Evolutionary conservation across 2,888 invertebrate species (phyloP).

Genomic region (Spilosoma lubricipeda): DNA sequence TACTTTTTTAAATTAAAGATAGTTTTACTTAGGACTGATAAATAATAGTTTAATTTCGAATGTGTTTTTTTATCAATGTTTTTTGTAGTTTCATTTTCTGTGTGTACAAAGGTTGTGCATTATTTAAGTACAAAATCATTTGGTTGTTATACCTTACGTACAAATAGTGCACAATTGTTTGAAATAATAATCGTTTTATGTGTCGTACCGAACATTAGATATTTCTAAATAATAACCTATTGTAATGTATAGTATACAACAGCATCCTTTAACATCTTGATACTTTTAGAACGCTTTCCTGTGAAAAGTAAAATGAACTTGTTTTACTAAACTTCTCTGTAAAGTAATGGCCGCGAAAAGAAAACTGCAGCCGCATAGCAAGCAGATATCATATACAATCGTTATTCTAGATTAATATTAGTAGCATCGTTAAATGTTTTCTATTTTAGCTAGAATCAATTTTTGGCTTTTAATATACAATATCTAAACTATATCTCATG

Average conservation of each 20-base stretch:
- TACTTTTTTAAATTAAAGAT: constrained; percentile 1
- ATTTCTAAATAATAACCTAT: neutral
- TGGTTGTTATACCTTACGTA: constrained; percentile 42
- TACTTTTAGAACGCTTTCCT: neutral
- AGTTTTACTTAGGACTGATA: constrained; percentile 2
- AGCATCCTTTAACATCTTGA: neutral
- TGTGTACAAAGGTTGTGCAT: constrained; percentile 54
- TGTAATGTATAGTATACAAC: neutral
- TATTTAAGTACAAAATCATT: constrained; percentile 53
- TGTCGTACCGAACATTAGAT: constrained; percentile 17
- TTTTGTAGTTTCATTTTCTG: constrained; percentile 19
- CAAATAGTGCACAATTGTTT: constrained; percentile 53
- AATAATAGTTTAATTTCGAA: neutral
- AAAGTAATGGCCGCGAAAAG: constrained; percentile 44
- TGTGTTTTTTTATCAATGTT: neutral
- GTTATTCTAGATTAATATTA: constrained; percentile 61
- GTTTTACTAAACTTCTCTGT: constrained; percentile 43
- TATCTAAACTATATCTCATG: constrained; percentile 32
- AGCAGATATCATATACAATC: constrained; percentile 52
- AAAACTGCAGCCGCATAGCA: constrained; percentile 27
- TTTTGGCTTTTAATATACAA: constrained; percentile 32
- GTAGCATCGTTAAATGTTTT: constrained; percentile 68
- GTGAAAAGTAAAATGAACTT: constrained; percentile 23
- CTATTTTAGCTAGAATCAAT: constrained; percentile 62
- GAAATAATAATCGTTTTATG: constrained; percentile 22